These are phyloP conservation scores for Syngnathus floridae DNA, from an alignment of 2,113 vertebrate genomes.

Conservation along the genomic window DNA sequence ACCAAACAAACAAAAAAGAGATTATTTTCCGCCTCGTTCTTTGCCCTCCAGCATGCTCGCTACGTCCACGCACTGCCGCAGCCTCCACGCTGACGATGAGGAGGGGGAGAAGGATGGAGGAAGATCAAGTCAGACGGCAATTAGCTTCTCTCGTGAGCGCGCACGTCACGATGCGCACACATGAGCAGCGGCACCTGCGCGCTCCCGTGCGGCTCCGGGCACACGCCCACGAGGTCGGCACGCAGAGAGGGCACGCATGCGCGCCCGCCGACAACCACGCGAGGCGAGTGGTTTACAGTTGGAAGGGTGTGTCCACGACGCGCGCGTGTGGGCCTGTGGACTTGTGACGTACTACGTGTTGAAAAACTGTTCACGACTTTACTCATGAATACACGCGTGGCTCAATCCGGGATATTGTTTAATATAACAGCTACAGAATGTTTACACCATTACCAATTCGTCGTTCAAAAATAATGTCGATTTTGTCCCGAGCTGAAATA, in stretches of 20 bases:
- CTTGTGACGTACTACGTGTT: too few species aligned
- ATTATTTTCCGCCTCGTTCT: slow-evolving; percentile 44
- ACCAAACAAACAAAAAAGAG: neutral
- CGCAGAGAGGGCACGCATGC: neutral
- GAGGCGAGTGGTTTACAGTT: neutral
- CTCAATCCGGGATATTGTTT: too few species aligned
- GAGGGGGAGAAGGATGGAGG: slow-evolving; percentile 8
- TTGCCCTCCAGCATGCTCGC: slow-evolving; percentile 44
- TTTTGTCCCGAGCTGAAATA: neutral
- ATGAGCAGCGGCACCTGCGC: neutral
- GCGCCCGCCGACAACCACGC: neutral
- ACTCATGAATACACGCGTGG: neutral
- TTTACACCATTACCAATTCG: neutral
- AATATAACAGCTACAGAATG: neutral
- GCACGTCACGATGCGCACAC: neutral
- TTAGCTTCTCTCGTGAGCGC: slow-evolving; percentile 26
- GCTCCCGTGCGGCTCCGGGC: neutral
- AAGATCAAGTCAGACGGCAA: slow-evolving; percentile 10
- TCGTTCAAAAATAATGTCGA: neutral
- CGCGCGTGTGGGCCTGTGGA: neutral
- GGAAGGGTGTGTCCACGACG: neutral
- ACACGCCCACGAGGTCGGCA: neutral
- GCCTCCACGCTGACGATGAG: slow-evolving; percentile 48
- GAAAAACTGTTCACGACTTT: neutral
- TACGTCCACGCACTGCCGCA: slow-evolving; percentile 59